These are phyloP conservation scores for Phylloscopus collybita DNA, from an alignment of 2,797 vertebrate species.

Conservation along the genomic window DNA sequence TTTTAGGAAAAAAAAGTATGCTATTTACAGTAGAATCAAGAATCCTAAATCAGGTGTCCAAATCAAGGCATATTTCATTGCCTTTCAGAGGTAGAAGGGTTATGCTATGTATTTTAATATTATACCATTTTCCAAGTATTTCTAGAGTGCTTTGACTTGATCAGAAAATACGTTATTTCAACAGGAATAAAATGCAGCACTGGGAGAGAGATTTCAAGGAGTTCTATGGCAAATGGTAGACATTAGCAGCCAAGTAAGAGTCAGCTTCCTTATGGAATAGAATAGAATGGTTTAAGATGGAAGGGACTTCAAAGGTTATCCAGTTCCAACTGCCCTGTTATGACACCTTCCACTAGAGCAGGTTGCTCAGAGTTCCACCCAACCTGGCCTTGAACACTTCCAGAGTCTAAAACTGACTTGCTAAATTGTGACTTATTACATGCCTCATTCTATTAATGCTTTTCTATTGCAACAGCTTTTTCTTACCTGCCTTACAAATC, in stretches of 20 bases:
- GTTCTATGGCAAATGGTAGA: not conserved
- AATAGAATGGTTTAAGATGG: not conserved
- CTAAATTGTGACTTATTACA: not conserved
- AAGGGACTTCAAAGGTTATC: not conserved
- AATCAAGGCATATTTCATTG: not conserved
- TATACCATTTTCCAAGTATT: not conserved
- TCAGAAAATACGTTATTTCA: slow-evolving; percentile 50
- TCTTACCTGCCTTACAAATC: not conserved
- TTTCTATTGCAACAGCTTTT: not conserved
- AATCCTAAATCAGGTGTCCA: not conserved
- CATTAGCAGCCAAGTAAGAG: not conserved
- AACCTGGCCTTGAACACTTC: not conserved
- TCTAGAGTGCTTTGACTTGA: slow-evolving; percentile 33
- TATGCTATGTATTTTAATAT: not conserved
- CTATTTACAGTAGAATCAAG: not conserved
- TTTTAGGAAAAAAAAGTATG: not conserved
- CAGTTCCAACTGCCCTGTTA: not conserved
- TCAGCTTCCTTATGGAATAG: not conserved
- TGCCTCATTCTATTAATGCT: not conserved
- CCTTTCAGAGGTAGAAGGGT: not conserved
- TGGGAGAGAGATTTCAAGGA: not conserved
- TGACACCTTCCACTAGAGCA: not conserved
- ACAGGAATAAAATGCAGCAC: slow-evolving; percentile 17
- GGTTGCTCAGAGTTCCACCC: not conserved
- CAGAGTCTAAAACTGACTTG: not conserved